A percentile compares a stretch with the other conserved stretches of the same genome.
phyloP scores from a whole-genome alignment of 2,888 invertebrate species.

The Harpalus rufipes region DNA sequence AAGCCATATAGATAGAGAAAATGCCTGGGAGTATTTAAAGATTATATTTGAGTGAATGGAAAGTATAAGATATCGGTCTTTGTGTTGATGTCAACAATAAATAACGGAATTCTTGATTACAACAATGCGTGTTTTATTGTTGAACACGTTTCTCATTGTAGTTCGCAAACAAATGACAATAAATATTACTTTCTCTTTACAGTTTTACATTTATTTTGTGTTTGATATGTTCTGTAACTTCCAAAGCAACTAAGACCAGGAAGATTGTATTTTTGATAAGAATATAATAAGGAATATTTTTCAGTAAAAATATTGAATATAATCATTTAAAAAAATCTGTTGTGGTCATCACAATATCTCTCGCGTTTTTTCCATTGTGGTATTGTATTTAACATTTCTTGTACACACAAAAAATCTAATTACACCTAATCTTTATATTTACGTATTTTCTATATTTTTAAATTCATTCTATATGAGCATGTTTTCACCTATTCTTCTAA shows the following conservation, averaged over 20 bases:
- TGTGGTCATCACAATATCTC: too few relatives aligned
- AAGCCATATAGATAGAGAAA: slow-evolving; percentile 17
- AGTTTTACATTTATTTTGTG: neutral
- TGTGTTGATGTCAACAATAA: slow-evolving; percentile 27
- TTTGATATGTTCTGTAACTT: neutral
- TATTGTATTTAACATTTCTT: too few relatives aligned
- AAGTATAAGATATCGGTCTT: slow-evolving; percentile 28
- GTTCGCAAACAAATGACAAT: slow-evolving; percentile 38
- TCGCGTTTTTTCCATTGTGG: too few relatives aligned
- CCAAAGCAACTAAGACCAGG: neutral
- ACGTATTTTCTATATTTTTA: too few relatives aligned
- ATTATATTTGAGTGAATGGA: slow-evolving; percentile 28
- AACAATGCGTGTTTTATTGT: slow-evolving; percentile 41
- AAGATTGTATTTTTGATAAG: neutral
- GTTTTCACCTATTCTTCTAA: too few relatives aligned
- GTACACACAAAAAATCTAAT: too few relatives aligned
- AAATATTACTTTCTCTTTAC: slow-evolving; percentile 37
- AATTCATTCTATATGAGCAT: too few relatives aligned
- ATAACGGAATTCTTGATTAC: slow-evolving; percentile 38
- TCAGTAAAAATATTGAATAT: neutral
- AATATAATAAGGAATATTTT: too few relatives aligned
- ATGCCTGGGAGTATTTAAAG: slow-evolving; percentile 39
- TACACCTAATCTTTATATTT: too few relatives aligned
- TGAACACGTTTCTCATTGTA: slow-evolving; percentile 37
- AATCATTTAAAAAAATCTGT: neutral